Percentiles rank a stretch among this genome's conserved stretches.
Conservation (phyloP, 2,113 vertebrate genomes). For the Cochlearius cochlearius region DNA sequence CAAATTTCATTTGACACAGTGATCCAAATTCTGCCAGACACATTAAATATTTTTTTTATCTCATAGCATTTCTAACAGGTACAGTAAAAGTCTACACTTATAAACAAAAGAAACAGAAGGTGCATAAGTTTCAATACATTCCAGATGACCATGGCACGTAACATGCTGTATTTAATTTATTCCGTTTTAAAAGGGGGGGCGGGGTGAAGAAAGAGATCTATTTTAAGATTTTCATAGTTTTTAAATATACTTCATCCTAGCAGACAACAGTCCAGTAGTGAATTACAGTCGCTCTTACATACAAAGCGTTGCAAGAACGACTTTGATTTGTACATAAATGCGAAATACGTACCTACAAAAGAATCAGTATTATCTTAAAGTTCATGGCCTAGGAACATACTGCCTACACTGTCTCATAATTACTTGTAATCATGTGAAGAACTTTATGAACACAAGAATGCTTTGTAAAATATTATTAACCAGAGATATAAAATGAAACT, state of each 20-base stretch:
- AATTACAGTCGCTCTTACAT: background rate
- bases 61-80: background rate
- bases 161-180: background rate
- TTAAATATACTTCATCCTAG: background rate
- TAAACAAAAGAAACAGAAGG: background rate
- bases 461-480: background rate
- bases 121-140: background rate
- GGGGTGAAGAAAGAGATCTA: background rate
- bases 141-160: background rate
- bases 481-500: background rate
- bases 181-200: background rate
- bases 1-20: background rate
- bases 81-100: background rate
- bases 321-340: background rate
- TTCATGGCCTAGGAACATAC: background rate
- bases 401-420: background rate
- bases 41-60: background rate
- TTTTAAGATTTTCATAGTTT: background rate
- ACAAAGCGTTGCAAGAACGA: rapidly evolving
- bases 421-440: background rate
- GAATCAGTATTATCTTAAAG: background rate
- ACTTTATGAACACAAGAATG: background rate
- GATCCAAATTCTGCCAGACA: background rate
- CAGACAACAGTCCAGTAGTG: background rate
- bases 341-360: background rate